These are phyloP conservation scores for Brenthis ino DNA, from an alignment of 2,888 invertebrate species.

Conservation along the genomic window DNA sequence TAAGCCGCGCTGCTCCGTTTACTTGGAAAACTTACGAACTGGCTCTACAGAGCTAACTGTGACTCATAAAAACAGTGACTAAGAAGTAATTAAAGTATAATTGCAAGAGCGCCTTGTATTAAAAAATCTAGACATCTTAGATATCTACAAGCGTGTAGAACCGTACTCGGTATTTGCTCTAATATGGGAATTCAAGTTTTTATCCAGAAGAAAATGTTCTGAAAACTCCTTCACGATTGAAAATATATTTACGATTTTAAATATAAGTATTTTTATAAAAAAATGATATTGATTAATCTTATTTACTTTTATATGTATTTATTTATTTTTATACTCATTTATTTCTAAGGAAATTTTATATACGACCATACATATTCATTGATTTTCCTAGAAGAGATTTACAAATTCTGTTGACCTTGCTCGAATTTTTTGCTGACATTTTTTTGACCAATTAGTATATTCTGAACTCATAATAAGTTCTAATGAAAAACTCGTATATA, in stretches of 20 bases:
- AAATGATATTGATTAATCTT: too few species aligned
- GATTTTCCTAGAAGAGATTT: too few species aligned
- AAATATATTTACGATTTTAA: neutral
- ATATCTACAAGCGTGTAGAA: neutral
- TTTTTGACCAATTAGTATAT: too few species aligned
- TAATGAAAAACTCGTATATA: too few species aligned
- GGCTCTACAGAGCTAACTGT: conserved; percentile 12
- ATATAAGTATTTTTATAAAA: too few species aligned
- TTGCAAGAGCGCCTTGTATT: conserved; percentile 2
- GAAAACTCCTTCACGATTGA: conserved; percentile 5
- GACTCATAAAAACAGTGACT: conserved; percentile 16
- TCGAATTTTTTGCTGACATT: too few species aligned
- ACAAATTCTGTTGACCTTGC: too few species aligned
- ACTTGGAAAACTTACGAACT: conserved; percentile 14
- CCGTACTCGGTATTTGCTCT: conserved; percentile 1
- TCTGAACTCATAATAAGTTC: too few species aligned
- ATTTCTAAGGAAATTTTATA: too few species aligned
- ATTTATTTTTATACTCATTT: too few species aligned
- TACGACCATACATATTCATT: too few species aligned
- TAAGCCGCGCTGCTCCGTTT: conserved; percentile 32
- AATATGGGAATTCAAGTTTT: conserved; percentile 7
- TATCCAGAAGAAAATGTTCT: neutral
- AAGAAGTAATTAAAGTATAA: conserved; percentile 7
- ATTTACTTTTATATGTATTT: too few species aligned
- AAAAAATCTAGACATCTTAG: conserved; percentile 11